Conservation (phyloP, 2,113 vertebrate genomes). For the Eurypyga helias region DNA sequence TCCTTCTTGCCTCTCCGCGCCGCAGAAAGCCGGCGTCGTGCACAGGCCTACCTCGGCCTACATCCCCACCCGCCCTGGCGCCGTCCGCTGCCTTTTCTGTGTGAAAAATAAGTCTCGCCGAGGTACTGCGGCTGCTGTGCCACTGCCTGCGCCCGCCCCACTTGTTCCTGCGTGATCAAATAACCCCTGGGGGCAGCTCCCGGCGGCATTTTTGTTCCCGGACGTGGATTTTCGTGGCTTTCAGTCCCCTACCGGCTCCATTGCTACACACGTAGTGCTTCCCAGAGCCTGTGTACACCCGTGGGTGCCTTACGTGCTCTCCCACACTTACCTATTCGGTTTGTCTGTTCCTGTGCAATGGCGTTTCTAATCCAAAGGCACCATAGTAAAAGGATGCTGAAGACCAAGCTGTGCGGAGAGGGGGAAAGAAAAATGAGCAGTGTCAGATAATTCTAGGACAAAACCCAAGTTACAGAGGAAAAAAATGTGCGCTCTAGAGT, state of each 20-base stretch:
- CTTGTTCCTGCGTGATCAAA: background rate
- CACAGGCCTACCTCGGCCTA: fast-evolving
- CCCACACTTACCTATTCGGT: fast-evolving
- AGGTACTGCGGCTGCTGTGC: fast-evolving
- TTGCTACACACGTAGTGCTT: fast-evolving
- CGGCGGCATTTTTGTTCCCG: too few species aligned
- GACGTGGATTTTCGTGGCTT: fast-evolving
- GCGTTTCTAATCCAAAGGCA: background rate
- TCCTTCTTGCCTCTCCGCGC: fast-evolving
- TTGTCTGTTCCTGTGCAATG: too few species aligned
- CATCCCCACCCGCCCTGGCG: too few species aligned
- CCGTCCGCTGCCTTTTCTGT: too few species aligned
- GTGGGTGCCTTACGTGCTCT: fast-evolving
- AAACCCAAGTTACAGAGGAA: background rate
- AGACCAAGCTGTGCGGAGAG: background rate
- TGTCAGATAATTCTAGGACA: background rate
- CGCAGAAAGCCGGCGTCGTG: too few species aligned
- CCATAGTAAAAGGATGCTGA: fast-evolving
- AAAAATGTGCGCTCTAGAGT: background rate
- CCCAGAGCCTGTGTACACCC: fast-evolving
- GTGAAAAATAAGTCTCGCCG: background rate
- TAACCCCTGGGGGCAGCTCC: fast-evolving
- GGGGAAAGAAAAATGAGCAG: too few species aligned
- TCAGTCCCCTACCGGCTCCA: too few species aligned
- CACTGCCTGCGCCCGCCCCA: fast-evolving